phyloP scores from a whole-genome alignment of 2,797 vertebrate species.

The Babyrousa celebensis region DNA sequence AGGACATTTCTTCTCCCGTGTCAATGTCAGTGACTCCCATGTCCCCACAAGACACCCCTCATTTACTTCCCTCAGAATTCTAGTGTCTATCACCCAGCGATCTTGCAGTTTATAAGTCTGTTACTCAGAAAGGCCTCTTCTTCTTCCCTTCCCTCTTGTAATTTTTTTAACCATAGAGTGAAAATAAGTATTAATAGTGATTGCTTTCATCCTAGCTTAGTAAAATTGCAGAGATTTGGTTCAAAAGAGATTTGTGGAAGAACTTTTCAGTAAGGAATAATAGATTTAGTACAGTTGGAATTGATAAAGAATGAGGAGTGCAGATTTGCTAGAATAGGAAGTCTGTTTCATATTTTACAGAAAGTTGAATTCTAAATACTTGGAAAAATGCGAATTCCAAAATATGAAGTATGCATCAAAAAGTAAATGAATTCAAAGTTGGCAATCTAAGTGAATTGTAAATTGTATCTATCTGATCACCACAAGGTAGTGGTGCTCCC shows the following conservation, averaged over 20 bases:
- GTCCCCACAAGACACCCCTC: not conserved
- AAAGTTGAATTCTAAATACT: conserved; percentile 70
- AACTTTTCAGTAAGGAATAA: conserved; percentile 29
- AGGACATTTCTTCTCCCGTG: not conserved
- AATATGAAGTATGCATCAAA: conserved; percentile 57
- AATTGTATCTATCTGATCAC: not conserved
- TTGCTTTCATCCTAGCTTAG: conserved; percentile 21
- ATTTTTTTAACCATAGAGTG: conserved; percentile 62
- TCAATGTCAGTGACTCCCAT: not conserved
- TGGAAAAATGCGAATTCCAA: conserved; percentile 62
- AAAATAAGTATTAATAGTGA: conserved; percentile 47
- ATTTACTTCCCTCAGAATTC: not conserved
- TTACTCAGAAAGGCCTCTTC: conserved; percentile 44
- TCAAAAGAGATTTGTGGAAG: conserved; percentile 34
- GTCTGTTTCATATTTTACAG: conserved; percentile 23
- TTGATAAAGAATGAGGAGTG: conserved; percentile 36
- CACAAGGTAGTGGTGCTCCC: conserved; percentile 53
- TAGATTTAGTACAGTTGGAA: conserved; percentile 18
- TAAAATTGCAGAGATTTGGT: conserved; percentile 33
- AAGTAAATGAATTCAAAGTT: conserved; percentile 5
- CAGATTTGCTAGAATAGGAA: conserved; percentile 7
- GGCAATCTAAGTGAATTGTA: not conserved
- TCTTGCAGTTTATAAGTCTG: not conserved
- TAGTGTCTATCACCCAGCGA: not conserved
- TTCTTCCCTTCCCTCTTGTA: conserved; percentile 37